Percentiles rank a stretch among this genome's conserved stretches.
These are phyloP conservation scores for Plecotus auritus DNA, from an alignment of 2,113 vertebrate genomes.

Conservation along the genomic window DNA sequence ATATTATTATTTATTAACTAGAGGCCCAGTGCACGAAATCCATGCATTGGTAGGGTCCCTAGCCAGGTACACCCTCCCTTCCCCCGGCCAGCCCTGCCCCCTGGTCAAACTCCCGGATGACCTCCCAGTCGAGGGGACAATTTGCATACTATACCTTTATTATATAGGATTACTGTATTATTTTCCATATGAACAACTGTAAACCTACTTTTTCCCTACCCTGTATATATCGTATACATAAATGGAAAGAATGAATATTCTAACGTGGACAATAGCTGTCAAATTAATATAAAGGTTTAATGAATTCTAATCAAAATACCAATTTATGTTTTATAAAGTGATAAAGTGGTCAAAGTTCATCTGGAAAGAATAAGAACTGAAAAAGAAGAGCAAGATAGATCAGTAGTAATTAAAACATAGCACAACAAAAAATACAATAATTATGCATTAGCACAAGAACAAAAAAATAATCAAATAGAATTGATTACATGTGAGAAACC, in stretches of 20 bases:
- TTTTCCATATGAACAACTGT: not conserved
- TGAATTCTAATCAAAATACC: not conserved
- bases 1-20: not conserved
- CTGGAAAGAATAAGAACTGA: not conserved
- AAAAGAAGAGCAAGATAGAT: not conserved
- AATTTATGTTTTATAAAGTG: not conserved
- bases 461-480: not conserved
- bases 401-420: not conserved
- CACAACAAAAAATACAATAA: not conserved
- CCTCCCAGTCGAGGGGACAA: too few relatives aligned
- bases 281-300: not conserved
- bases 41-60: too few relatives aligned
- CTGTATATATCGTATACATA: not conserved
- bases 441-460: not conserved
- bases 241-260: not conserved
- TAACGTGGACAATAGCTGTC: not conserved
- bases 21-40: too few relatives aligned
- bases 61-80: too few relatives aligned
- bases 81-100: too few relatives aligned
- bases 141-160: too few relatives aligned
- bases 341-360: not conserved
- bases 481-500: not conserved
- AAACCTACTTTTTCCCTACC: not conserved
- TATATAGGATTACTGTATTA: not conserved
- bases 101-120: too few relatives aligned